Base-by-base conservation (phyloP, 92 coral and sea anemone species). In the Bergia puertoricense region DNA sequence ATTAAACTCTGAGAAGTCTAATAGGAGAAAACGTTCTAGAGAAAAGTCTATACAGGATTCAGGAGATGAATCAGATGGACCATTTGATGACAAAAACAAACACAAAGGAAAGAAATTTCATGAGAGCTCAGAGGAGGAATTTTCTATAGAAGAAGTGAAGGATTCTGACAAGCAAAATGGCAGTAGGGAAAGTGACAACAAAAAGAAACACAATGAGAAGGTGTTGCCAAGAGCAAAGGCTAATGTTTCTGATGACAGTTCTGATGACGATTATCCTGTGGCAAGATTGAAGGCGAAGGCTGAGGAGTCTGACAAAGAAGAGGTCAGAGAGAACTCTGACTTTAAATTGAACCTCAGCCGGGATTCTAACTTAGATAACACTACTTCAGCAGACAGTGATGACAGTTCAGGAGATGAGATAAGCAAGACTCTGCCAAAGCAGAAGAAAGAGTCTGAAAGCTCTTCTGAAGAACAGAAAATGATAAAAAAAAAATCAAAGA, bases 401-500 rank as follows among this genome's bases (percentile, higher is more conserved):
- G 82, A 66, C 9, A 77, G 85, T 66, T 13, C 62, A 6, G 23
- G 77, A 10, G 91, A 86, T 62, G 86, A 85, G 78, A 75, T 66
- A 40, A 79, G 65, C 14, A 69, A 59, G 10, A 40, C 16, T 69
- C 50, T 11, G 22, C 74, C 48, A 36, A 76, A 62, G 44, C 69
- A 65, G 2, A 37, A 87, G 78, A 76, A 50, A 81, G 15, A 36
- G 15, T 79, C 48, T 39, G 88, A 82, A 15, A 83, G 69, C 22
- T 66, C 73, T 39, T 59, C 84, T 44, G 86, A 89, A 71, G 81
- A 77, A 54, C 59, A 36, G 90, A 85, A 56, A 85, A 72, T 22
- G 76, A 36, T 48, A 51, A 86, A 86, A 18, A 48, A 62, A 42
- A 88, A 38, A 22, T 20, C 45, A 40, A 56, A 57, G 54, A 85